Conservation (phyloP, 2,888 invertebrate genomes). For the Cinara cedri region DNA sequence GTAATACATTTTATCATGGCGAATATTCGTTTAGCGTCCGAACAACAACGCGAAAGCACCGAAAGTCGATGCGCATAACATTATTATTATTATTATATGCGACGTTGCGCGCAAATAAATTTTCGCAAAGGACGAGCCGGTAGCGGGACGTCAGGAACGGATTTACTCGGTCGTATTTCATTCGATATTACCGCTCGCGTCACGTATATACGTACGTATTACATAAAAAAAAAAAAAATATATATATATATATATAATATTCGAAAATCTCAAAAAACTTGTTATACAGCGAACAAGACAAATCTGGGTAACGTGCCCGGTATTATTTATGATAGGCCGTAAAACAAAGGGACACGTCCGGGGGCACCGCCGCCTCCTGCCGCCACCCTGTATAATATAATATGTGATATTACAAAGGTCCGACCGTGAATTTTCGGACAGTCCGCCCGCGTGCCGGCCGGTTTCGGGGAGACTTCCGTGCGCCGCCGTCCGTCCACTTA, state of each 20-base stretch:
- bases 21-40: too few species aligned
- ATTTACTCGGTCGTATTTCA: constrained; percentile 45
- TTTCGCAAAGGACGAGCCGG: neutral
- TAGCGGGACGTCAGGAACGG: neutral
- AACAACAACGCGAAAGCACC: too few species aligned
- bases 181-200: constrained; percentile 7
- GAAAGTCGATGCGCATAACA: too few species aligned
- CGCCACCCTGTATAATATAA: neutral
- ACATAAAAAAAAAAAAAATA: neutral
- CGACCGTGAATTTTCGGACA: too few species aligned
- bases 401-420: neutral
- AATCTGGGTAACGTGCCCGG: constrained; percentile 50
- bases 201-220: neutral
- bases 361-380: neutral
- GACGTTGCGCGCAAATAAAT: constrained; percentile 17
- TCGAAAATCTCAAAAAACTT: constrained; percentile 42
- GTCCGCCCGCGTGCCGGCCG: neutral
- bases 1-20: too few species aligned
- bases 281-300: constrained; percentile 46
- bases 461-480: too few species aligned
- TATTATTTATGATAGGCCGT: constrained; percentile 48
- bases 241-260: neutral
- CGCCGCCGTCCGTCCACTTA: constrained; percentile 26
- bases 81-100: neutral
- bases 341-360: constrained; percentile 51